Evolutionary conservation across 2,113 vertebrate genomes (phyloP).

Genomic region (Neodontobutis hainanensis): DNA sequence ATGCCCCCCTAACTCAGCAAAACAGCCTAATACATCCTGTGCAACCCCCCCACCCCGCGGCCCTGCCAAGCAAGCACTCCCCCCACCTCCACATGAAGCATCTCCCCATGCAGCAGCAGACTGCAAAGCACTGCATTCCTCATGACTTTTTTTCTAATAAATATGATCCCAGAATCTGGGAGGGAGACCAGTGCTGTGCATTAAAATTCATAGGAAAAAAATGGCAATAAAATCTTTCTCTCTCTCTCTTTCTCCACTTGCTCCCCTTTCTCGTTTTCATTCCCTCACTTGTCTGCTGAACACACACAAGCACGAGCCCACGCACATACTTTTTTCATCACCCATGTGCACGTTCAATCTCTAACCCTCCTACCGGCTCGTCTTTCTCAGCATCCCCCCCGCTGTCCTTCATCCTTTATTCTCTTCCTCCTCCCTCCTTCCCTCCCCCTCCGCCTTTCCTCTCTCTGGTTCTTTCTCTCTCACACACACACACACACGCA

Average conservation of each 20-base stretch:
- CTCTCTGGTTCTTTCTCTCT: constrained; percentile 20
- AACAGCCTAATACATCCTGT: constrained; percentile 51
- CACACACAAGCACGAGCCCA: constrained; percentile 35
- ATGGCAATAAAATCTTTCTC: constrained; percentile 77
- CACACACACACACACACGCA: constrained; percentile 19
- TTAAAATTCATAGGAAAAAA: constrained; percentile 82
- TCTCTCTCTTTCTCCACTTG: constrained; percentile 36
- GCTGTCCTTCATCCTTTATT: constrained; percentile 78
- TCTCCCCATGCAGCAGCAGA: constrained; percentile 63
- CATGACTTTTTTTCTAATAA: constrained; percentile 71
- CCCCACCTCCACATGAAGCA: constrained; percentile 54
- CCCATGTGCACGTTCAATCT: constrained; percentile 65
- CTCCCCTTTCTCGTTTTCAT: constrained; percentile 56
- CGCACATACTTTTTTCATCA: constrained; percentile 51
- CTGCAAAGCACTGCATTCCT: constrained; percentile 72
- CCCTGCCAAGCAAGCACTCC: constrained; percentile 29
- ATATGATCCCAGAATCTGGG: constrained; percentile 74
- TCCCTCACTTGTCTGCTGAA: constrained; percentile 66
- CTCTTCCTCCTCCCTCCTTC: constrained; percentile 59
- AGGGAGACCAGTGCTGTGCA: constrained; percentile 69
- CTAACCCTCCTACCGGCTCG: constrained; percentile 68
- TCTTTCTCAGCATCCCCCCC: constrained; percentile 75
- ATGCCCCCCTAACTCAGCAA: constrained; percentile 38
- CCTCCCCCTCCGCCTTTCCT: constrained; percentile 12
- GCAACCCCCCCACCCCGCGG: constrained; percentile 16